Base-by-base conservation (phyloP, 1,140 invertebrate genomes). In the Mylabris phalerata region DNA sequence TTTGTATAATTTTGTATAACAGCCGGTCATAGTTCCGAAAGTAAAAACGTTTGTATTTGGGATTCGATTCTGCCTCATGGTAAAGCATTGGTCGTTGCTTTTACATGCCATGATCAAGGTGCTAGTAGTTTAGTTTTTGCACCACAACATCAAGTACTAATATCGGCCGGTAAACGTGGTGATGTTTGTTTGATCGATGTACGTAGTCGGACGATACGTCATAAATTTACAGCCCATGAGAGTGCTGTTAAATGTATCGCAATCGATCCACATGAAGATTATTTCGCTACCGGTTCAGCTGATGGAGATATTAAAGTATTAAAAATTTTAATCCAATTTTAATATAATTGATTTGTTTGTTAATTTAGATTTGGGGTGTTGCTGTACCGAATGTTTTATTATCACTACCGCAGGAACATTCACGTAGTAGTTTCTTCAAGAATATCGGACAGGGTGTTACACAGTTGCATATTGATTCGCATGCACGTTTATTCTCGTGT, bases 11-110 rank as follows among this genome's bases (percentile, higher is more conserved):
- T 59, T 41, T 48, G 47, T 55, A 77, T 77, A 41, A 13, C 70
- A 83, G 93, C 93, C 58, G 97, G 97, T 10, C 93, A 97, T 71
- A 94, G 93, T 72, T 91, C 92, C 0, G 96, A 98, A 75, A 94
- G 92, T 69, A 90, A 92, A 69, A 99, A 99, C 76, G 92, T 99
- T n/a, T 93, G 91, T 48, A 82, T 99, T 55, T 99, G 97, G 97
- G 97, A 99, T 73, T 98, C 96, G 1, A 79, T 99, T 48, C 82
- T 99, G 76, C 97, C 97, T 4, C 87, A 90, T 67, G 91, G 92
- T 68, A 98, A 97, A 78, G 87, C 93, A 43, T 81, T 95, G 62
- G 89, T 99, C 48, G 87, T 71, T 87, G 90, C 90, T 43, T 96
- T 95, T 75, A 85, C 84, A 9, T 96, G 93, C 70, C 93, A 96